Evolutionary conservation across 2,113 vertebrate species (phyloP).

Genomic region (Phalacrocorax carbo): DNA sequence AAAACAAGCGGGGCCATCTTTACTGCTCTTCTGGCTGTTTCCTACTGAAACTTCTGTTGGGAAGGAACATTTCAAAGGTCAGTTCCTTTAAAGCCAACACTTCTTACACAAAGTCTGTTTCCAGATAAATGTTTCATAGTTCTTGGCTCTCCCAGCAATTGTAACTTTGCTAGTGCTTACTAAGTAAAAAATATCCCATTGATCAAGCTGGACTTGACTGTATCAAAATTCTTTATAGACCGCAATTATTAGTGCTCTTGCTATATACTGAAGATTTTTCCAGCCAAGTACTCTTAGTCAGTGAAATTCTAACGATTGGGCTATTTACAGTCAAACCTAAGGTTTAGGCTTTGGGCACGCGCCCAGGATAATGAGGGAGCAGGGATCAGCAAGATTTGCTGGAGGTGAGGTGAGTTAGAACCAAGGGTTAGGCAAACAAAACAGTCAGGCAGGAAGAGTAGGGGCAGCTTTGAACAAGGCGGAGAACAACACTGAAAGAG

Average conservation of each 20-base stretch:
- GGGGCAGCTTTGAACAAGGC: background rate
- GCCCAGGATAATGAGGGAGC: background rate
- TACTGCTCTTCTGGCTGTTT: background rate
- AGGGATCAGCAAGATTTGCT: background rate
- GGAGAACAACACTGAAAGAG: background rate
- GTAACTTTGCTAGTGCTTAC: background rate
- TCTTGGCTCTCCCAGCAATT: background rate
- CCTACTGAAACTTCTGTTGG: background rate
- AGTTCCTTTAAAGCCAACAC: background rate
- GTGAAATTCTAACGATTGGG: background rate
- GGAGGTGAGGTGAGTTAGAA: background rate
- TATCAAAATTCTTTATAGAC: background rate
- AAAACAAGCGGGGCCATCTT: background rate
- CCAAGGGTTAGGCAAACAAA: background rate
- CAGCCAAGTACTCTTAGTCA: background rate
- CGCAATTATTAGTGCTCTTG: background rate
- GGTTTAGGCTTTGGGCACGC: background rate
- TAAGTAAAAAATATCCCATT: background rate
- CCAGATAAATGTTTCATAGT: background rate
- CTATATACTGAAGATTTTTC: background rate
- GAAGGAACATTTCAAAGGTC: background rate
- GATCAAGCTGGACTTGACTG: background rate
- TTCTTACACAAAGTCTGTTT: background rate
- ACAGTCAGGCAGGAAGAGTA: background rate
- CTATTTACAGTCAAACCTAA: background rate